Conservation (phyloP, 2,113 vertebrate genomes). For the Chloropsis cyanopogon region DNA sequence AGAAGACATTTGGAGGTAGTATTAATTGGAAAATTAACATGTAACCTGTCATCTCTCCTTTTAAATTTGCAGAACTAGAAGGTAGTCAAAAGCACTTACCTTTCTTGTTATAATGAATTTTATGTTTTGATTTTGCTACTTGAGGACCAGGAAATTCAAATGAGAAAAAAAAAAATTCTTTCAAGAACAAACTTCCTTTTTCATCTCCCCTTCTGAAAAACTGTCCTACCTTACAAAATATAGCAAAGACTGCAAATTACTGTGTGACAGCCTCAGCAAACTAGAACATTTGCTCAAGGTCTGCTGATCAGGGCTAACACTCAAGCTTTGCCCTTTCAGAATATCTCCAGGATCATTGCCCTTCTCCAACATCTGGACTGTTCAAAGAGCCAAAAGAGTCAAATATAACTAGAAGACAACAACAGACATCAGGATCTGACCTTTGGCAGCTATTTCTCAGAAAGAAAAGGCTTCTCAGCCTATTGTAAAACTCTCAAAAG, state of each 20-base stretch:
- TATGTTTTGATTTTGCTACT: neutral
- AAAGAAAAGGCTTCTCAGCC: conserved; percentile 2
- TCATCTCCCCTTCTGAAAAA: neutral
- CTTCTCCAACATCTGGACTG: neutral
- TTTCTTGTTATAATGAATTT: neutral
- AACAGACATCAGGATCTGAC: neutral
- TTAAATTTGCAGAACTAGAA: neutral
- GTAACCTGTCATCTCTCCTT: neutral
- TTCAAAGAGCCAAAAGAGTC: neutral
- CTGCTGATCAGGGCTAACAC: neutral
- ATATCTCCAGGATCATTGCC: neutral
- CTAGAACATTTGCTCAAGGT: neutral
- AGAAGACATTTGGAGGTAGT: neutral
- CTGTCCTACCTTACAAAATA: neutral
- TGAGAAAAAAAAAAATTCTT: neutral
- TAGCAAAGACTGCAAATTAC: neutral
- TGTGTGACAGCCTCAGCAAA: accelerated
- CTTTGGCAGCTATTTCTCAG: neutral
- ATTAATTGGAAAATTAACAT: neutral
- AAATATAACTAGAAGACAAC: neutral
- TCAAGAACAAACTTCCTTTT: neutral
- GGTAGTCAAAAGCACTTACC: neutral
- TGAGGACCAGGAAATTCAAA: neutral
- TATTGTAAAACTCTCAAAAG: conserved; percentile 30
- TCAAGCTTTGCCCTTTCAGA: neutral